Conservation (phyloP, 2,113 vertebrate genomes). For the Tricholaema leucomelas region DNA sequence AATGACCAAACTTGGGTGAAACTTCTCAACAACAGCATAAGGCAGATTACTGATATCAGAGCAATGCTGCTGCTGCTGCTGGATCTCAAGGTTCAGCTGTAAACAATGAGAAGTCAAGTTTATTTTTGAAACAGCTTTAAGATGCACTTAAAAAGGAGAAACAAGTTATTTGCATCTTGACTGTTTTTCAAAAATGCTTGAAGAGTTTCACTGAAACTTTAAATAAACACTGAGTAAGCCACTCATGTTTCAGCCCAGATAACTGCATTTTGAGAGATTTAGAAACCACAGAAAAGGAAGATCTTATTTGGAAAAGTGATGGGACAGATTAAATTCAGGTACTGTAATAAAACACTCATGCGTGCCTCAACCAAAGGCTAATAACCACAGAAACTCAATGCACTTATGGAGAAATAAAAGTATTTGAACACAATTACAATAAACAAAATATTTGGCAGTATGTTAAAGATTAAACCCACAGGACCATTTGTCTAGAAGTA, state of each 20-base stretch:
- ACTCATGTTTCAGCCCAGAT: conserved; percentile 3
- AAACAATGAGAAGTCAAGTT: not conserved
- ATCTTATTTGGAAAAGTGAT: not conserved
- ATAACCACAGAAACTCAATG: not conserved
- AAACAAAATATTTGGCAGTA: not conserved
- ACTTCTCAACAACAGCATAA: not conserved
- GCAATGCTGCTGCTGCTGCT: not conserved
- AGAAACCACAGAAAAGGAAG: not conserved
- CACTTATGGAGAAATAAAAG: not conserved
- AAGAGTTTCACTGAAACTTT: not conserved
- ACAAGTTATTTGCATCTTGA: not conserved
- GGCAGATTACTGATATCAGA: not conserved
- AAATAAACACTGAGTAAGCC: conserved; percentile 37
- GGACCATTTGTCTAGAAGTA: not conserved
- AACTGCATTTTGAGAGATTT: conserved; percentile 7
- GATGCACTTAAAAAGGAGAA: not conserved
- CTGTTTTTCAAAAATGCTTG: not conserved
- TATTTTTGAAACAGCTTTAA: not conserved
- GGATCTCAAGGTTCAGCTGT: not conserved
- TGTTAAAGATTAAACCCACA: not conserved
- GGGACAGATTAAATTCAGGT: conserved; percentile 16
- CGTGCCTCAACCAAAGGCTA: not conserved
- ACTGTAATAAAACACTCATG: not conserved
- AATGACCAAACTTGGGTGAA: not conserved
- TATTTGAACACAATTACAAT: not conserved